Conservation (phyloP, 2,113 vertebrate species). For the Bothrops jararaca region DNA sequence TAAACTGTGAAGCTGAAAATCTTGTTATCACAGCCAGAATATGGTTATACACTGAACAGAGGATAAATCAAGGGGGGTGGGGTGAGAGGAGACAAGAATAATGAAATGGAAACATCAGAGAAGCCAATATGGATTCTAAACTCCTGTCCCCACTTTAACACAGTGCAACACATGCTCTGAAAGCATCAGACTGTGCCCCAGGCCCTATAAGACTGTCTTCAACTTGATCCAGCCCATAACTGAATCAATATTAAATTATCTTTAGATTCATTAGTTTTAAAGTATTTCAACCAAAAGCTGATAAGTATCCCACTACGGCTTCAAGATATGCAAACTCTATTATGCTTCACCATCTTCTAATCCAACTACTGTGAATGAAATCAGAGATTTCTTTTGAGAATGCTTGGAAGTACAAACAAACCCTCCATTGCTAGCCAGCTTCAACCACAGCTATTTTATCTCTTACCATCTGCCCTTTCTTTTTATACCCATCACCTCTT, state of each 20-base stretch:
- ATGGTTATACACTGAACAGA: background rate
- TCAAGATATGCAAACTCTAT: background rate
- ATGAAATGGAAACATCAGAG: background rate
- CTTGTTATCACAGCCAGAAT: background rate
- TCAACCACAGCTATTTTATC: background rate
- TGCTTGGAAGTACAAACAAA: background rate
- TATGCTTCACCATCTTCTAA: background rate
- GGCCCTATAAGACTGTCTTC: background rate
- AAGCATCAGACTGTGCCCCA: background rate
- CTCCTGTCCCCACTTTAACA: background rate
- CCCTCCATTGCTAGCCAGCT: background rate
- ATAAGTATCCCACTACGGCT: background rate
- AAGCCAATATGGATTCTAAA: background rate
- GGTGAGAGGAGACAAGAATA: background rate
- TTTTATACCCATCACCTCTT: background rate
- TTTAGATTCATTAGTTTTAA: background rate
- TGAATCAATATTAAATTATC: background rate
- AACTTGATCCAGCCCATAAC: background rate
- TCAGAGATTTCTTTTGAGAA: background rate
- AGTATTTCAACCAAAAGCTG: background rate
- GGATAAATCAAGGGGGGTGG: background rate
- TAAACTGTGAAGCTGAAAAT: conserved; percentile 9
- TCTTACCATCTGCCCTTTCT: background rate
- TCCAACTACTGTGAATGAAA: background rate
- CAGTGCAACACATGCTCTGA: background rate